Evolutionary conservation across 2,797 vertebrate species (phyloP).

Genomic region (Chelonia mydas): DNA sequence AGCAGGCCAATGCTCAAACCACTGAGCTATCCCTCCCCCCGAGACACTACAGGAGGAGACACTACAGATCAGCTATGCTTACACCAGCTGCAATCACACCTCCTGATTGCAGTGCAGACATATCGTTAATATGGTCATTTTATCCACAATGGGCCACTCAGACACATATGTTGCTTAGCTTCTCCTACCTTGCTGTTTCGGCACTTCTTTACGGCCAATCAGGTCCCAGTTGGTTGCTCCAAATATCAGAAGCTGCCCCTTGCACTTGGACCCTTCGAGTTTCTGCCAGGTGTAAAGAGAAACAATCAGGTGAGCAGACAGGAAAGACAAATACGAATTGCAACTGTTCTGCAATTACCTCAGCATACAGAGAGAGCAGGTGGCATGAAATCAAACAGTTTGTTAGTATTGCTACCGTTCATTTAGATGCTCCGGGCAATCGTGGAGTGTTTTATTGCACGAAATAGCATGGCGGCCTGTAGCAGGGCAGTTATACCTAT

Average conservation of each 20-base stretch:
- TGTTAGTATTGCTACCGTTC: too few species aligned
- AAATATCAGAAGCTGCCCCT: slow-evolving; percentile 94
- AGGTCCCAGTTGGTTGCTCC: slow-evolving; percentile 98
- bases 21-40: too few species aligned
- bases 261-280: slow-evolving; percentile 92
- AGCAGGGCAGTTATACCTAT: neutral
- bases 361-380: neutral
- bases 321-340: neutral
- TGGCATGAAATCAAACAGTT: neutral
- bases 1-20: too few species aligned
- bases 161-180: neutral
- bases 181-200: slow-evolving; percentile 93
- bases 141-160: neutral
- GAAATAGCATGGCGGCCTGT: neutral
- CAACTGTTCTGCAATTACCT: neutral
- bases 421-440: neutral
- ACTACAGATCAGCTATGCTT: neutral
- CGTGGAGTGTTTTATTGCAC: neutral
- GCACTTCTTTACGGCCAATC: slow-evolving; percentile 97
- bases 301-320: neutral
- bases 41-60: too few species aligned
- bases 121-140: neutral
- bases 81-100: neutral
- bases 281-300: slow-evolving; percentile 81
- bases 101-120: neutral